Evolutionary conservation across 2,888 invertebrate species (phyloP), one percentile per base, ranked within the genome.

Genomic region (Orthonevra nobilis): DNA sequence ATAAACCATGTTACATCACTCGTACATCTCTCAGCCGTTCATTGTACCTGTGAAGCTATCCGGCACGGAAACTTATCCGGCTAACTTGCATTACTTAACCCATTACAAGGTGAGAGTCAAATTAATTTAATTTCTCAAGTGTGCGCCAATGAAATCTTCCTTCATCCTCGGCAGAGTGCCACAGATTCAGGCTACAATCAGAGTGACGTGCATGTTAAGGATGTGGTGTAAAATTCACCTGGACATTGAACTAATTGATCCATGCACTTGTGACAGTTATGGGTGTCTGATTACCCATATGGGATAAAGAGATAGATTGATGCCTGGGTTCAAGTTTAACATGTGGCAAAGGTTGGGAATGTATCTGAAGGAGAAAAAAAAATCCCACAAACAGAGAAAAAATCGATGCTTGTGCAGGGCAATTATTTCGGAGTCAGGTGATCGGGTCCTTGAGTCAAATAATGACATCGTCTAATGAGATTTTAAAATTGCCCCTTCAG

Each of bases 101-200:
- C 36, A 52, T 64, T 72, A 64, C 70, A 52, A 38, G 58, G 52
- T 52, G 70, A 56, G 44, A 64, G 70, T 58, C 44, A 60, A 77
- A 70, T 77, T 77, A 77, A 77, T 77, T 77, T 72, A 70, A 77
- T 77, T 77, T 77, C 70, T 77, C 77, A 77, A 77, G 77, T 77
- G 63, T 64, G 70, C n/a, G 52, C 56, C 58, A 50, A 58, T 58
- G 58, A 70, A 63, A 61, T 17, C 63, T 12, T 15, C 28, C 50
- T 19, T 12, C 23, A 14, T 9, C 15, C 20, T 12, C 10, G 20
- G 9, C 23, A 9, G 28, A 3, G 23, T 20, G 10, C 40, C 19
- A n/a, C 20, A 26, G 14, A 26, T 15, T 3, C 5, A 69, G 44
- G 34, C 61, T 44, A 58, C 70, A 63, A 56, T 58, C 61, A 48